Conservation (phyloP, 2,888 invertebrate species). For the Sericinus montela region DNA sequence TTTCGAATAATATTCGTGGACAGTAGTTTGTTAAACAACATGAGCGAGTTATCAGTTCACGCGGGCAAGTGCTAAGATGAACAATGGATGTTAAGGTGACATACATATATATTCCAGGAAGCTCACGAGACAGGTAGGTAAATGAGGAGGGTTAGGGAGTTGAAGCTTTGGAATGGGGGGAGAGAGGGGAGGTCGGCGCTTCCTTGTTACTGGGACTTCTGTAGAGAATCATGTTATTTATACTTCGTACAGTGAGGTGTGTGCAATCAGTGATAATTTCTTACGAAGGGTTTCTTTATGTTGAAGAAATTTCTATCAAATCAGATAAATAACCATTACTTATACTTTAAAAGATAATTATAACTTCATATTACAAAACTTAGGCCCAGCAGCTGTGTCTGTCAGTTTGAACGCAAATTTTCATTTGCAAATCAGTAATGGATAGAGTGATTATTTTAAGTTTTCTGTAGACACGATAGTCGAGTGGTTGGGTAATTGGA, state of each 20-base stretch:
- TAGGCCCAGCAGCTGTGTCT: too few species aligned
- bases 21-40: background rate
- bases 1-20: background rate
- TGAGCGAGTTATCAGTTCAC: slow-evolving; percentile 7
- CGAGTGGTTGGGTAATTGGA: too few species aligned
- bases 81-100: slow-evolving; percentile 15
- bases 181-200: slow-evolving; percentile 27
- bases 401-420: too few species aligned
- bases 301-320: background rate
- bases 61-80: slow-evolving; percentile 7
- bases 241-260: slow-evolving; percentile 19
- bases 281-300: slow-evolving; percentile 9
- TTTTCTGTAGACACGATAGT: too few species aligned
- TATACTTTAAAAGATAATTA: too few species aligned
- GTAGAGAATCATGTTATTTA: slow-evolving; percentile 14
- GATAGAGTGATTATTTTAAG: too few species aligned
- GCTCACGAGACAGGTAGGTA: slow-evolving; percentile 38
- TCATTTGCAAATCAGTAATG: too few species aligned
- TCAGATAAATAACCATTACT: too few species aligned
- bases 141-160: slow-evolving; percentile 11
- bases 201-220: slow-evolving; percentile 25
- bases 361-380: too few species aligned
- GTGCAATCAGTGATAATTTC: slow-evolving; percentile 14
- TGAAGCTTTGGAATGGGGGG: background rate
- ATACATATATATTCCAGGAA: slow-evolving; percentile 34